These are phyloP conservation scores for Pheosia tremula DNA, from an alignment of 2,888 invertebrate genomes.

Conservation along the genomic window DNA sequence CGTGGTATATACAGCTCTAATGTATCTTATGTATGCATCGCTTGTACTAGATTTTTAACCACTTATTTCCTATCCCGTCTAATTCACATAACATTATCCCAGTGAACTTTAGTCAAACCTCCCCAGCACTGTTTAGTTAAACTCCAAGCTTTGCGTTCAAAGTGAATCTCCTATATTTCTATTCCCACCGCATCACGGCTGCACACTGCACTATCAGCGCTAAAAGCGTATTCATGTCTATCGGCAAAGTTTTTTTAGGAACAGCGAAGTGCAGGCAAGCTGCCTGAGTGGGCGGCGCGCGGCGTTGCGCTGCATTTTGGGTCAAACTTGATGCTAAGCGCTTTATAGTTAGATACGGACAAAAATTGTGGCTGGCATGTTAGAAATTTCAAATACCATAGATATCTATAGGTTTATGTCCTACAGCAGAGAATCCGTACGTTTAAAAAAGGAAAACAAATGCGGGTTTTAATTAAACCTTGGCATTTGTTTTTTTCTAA, in stretches of 20 bases:
- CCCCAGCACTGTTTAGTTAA: background rate
- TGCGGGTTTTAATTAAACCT: too few relatives aligned
- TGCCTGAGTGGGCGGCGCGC: too few relatives aligned
- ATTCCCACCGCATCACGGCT: constrained; percentile 2
- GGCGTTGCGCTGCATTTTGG: constrained; percentile 1
- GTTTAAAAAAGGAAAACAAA: too few relatives aligned
- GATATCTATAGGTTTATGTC: too few relatives aligned
- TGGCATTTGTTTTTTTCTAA: too few relatives aligned
- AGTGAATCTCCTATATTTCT: constrained; percentile 3
- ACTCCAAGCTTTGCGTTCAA: background rate
- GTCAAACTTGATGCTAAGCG: constrained; percentile 1
- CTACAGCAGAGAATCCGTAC: too few relatives aligned
- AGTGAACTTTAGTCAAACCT: background rate
- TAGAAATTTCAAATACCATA: too few relatives aligned
- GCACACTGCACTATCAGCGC: background rate
- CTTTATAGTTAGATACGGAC: background rate
- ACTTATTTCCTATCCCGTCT: background rate
- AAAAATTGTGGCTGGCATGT: too few relatives aligned
- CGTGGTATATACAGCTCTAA: too few relatives aligned
- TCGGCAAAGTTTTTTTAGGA: constrained; percentile 4
- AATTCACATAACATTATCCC: background rate
- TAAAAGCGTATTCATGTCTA: constrained; percentile 8
- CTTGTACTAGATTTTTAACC: too few relatives aligned
- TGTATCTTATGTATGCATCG: too few relatives aligned
- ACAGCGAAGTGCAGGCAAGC: background rate